Base-by-base conservation (phyloP, 2,797 vertebrate genomes). In the Novumbra hubbsi region DNA sequence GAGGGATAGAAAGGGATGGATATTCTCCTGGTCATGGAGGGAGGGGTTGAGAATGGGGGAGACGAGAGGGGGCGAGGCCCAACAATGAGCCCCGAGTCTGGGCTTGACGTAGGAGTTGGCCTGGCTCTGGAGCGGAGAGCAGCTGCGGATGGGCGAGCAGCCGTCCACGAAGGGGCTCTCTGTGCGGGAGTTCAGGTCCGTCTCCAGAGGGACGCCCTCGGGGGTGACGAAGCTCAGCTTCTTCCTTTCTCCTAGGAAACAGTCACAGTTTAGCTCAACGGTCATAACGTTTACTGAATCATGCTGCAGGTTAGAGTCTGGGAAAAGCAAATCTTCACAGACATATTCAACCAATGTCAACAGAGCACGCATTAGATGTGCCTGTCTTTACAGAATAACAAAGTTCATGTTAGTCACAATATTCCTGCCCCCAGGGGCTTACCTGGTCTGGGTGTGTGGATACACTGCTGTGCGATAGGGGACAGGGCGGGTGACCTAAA, bases 111-210 rank as follows among this genome's bases (percentile, higher is more conserved):
- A 91, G 92, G 80, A 94, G 28, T 73, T 77, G 4, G 7, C 34
- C 34, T 78, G 83, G 48, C 74, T 81, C 62, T 92, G 93, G 77
- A 92, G 81, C 12, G 95, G 95, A 69, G 95, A 97, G 73, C 90
- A 94, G 72, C 91, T 96, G 73, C 92, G 95, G 79, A 98, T 97
- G 19, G 98, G 97, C 77, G 98, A 98, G 85, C 96, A 98, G 27
- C 97, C 97, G 80, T 98, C 97, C 30, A 97, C 94, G 3, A 93
- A 96, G 1, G 97, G 96, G 87, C 95, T 97, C 88, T 89, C 89
- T 11, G 88, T 87, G 45, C 91, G 88, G 2, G 92, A 78, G 70
- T 89, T 87, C 55, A 90, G 76, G 30, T 92, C 90, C 19, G 74
- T n/a, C 6, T 90, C 91, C 28, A 88, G 81, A 21, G 86, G 86